These are phyloP conservation scores for Myotis pilosus DNA, from an alignment of 2,797 vertebrate species.

Conservation along the genomic window DNA sequence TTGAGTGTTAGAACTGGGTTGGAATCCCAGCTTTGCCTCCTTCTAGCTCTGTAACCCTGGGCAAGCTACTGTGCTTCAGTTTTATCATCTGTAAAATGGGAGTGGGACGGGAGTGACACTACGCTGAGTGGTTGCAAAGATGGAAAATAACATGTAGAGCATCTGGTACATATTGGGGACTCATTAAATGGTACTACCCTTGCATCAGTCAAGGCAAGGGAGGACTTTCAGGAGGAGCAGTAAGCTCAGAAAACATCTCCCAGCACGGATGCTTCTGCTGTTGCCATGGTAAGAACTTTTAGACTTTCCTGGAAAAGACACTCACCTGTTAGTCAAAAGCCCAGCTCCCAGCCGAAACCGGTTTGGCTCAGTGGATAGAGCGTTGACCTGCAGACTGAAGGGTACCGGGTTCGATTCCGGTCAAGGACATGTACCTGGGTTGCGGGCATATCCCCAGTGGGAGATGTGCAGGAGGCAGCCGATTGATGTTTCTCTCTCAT, in stretches of 20 bases:
- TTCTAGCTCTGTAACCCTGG: background rate
- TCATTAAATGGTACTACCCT: background rate
- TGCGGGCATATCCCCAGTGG: too few relatives aligned
- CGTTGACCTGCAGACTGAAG: too few relatives aligned
- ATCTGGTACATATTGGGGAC: too few relatives aligned
- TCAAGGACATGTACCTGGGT: too few relatives aligned
- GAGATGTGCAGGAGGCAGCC: too few relatives aligned
- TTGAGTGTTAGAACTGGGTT: background rate
- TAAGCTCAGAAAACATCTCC: background rate
- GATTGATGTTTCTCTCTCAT: too few relatives aligned
- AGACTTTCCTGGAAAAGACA: background rate
- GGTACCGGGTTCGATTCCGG: too few relatives aligned
- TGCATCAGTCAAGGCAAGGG: background rate
- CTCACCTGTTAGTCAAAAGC: background rate
- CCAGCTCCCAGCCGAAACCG: background rate
- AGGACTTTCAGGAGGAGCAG: background rate
- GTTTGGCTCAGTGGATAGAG: too few relatives aligned
- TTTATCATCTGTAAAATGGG: background rate
- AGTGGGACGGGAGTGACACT: background rate
- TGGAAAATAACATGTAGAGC: background rate
- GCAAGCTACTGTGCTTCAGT: background rate
- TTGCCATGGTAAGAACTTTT: background rate
- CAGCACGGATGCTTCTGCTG: background rate
- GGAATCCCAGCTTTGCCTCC: background rate
- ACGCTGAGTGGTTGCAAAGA: background rate